Evolutionary conservation across 1,140 invertebrate genomes (phyloP).

Genomic region (Dysdera silvatica): DNA sequence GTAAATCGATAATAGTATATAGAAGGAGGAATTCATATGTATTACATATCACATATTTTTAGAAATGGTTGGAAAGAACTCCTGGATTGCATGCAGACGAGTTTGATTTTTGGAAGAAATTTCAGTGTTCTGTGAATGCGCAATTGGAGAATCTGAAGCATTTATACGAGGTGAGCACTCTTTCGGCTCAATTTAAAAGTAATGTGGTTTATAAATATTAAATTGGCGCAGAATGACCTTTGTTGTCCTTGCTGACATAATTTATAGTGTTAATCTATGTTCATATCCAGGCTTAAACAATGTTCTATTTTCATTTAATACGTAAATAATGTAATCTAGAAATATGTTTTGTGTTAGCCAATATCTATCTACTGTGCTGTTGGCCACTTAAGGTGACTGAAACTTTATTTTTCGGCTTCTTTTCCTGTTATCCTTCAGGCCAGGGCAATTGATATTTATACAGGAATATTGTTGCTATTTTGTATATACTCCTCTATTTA

Average conservation of each 20-base stretch:
- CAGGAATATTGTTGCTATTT: too few relatives aligned
- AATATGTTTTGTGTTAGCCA: too few relatives aligned
- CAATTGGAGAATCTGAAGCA: conserved; percentile 62
- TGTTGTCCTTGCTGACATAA: background rate
- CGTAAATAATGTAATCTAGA: background rate
- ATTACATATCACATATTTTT: conserved; percentile 1
- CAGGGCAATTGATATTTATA: too few relatives aligned
- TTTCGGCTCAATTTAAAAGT: too few relatives aligned
- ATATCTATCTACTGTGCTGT: too few relatives aligned
- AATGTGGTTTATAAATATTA: background rate
- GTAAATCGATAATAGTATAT: background rate
- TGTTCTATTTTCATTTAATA: background rate
- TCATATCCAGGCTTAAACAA: background rate
- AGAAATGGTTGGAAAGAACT: conserved; percentile 82
- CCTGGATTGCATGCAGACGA: conserved; percentile 74
- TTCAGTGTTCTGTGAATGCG: conserved; percentile 62
- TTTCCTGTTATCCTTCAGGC: too few relatives aligned
- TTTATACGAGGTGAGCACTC: conserved; percentile 43
- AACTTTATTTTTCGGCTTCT: too few relatives aligned
- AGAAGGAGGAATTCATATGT: conserved; percentile 8
- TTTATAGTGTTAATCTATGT: background rate
- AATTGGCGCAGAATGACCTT: background rate
- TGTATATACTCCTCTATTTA: background rate
- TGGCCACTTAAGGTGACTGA: too few relatives aligned
- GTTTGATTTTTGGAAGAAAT: conserved; percentile 92